Evolutionary conservation across 2,797 vertebrate species (phyloP).

Genomic region (Arctocebus calabarensis): DNA sequence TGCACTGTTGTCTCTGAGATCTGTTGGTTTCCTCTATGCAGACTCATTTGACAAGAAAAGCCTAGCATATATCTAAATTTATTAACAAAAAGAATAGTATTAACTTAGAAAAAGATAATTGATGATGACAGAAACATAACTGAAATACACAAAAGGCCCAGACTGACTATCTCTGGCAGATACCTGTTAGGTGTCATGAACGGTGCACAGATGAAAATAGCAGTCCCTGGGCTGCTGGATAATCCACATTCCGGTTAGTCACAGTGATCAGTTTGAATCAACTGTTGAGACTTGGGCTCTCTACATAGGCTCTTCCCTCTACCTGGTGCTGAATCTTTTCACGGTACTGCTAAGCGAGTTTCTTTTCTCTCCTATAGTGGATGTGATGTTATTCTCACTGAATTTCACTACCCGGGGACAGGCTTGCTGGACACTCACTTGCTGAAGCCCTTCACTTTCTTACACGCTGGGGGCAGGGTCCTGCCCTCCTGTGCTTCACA

Average conservation of each 20-base stretch:
- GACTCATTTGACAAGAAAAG: constrained; percentile 42
- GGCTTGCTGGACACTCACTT: constrained; percentile 25
- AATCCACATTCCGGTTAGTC: not conserved
- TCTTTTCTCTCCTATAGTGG: not conserved
- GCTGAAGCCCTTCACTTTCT: not conserved
- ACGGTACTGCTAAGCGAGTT: not conserved
- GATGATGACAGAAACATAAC: not conserved
- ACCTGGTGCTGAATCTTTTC: not conserved
- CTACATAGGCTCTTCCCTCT: not conserved
- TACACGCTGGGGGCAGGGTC: not conserved
- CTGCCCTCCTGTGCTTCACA: not conserved
- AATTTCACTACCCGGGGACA: not conserved
- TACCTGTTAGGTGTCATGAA: not conserved
- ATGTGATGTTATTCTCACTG: not conserved
- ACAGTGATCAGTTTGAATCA: not conserved
- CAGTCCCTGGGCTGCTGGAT: not conserved
- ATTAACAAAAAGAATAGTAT: constrained; percentile 34
- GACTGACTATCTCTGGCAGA: not conserved
- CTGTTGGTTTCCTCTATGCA: not conserved
- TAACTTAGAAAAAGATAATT: constrained; percentile 26
- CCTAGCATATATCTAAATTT: constrained; percentile 29
- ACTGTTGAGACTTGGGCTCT: not conserved
- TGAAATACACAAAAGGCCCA: not conserved
- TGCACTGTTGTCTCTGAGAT: not conserved
- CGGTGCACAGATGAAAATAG: not conserved